A percentile compares a stretch with the other conserved stretches of the same genome.
Evolutionary conservation across 92 coral and sea anemone genomes (phyloP).

Genomic region (Epizoanthus fatuus): DNA sequence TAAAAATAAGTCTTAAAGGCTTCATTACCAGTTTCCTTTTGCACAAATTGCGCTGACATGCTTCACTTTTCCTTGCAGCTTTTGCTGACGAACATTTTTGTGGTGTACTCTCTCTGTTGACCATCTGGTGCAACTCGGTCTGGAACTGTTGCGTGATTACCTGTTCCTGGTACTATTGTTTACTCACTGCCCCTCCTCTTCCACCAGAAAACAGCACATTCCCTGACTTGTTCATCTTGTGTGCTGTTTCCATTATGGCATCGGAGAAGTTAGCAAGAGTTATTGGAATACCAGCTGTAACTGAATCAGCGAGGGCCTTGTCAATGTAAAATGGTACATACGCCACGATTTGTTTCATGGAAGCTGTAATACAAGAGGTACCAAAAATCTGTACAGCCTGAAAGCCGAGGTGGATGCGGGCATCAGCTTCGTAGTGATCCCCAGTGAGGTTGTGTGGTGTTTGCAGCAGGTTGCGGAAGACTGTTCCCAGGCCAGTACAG

Average conservation of each 20-base stretch:
- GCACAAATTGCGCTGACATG: not conserved
- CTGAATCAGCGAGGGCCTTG: slow-evolving; percentile 53
- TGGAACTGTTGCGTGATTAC: slow-evolving; percentile 26
- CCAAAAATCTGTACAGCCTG: slow-evolving; percentile 57
- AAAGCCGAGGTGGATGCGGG: slow-evolving; percentile 50
- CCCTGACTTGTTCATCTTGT: slow-evolving; percentile 32
- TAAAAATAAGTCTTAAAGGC: too few species aligned
- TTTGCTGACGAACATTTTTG: slow-evolving; percentile 28
- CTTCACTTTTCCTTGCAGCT: slow-evolving; percentile 11
- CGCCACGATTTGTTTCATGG: slow-evolving; percentile 45
- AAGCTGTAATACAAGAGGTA: slow-evolving; percentile 42
- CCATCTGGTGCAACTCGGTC: slow-evolving; percentile 21
- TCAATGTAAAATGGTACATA: slow-evolving; percentile 52
- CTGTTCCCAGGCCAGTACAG: slow-evolving; percentile 39
- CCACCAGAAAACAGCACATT: slow-evolving; percentile 52
- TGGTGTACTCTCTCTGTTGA: slow-evolving; percentile 17
- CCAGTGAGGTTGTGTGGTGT: slow-evolving; percentile 48
- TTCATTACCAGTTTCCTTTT: not conserved
- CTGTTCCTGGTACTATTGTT: slow-evolving; percentile 33
- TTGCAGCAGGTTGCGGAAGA: slow-evolving; percentile 45
- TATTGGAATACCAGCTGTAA: slow-evolving; percentile 47
- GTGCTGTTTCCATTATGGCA: slow-evolving; percentile 56
- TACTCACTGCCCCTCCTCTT: slow-evolving; percentile 42
- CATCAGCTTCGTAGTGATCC: slow-evolving; percentile 41
- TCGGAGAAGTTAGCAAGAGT: slow-evolving; percentile 47